These are phyloP conservation scores for Nymphalis c-album DNA, from an alignment of 2,888 invertebrate genomes.

Conservation along the genomic window DNA sequence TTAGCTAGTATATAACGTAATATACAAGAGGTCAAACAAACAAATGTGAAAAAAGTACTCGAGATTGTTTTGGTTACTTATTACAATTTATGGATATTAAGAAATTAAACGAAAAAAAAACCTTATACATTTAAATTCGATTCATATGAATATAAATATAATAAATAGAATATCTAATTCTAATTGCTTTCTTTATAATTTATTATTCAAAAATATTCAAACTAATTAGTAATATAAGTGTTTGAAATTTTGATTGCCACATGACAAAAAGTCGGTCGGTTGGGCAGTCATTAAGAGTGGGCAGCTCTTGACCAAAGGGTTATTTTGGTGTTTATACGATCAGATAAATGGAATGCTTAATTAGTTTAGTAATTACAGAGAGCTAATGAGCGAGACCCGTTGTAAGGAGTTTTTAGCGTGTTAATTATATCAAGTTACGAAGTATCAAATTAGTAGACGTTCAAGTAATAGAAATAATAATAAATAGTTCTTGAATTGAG, in stretches of 20 bases:
- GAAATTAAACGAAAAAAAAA: too few species aligned
- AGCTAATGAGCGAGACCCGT: constrained; percentile 32
- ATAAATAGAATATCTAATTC: too few species aligned
- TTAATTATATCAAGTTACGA: constrained; percentile 32
- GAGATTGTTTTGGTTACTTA: too few species aligned
- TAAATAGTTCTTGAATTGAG: neutral
- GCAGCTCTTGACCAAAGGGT: constrained; percentile 51
- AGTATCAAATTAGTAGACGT: constrained; percentile 27
- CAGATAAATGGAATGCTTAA: constrained; percentile 36
- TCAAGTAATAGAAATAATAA: constrained; percentile 20
- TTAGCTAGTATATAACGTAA: too few species aligned
- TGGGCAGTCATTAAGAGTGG: constrained; percentile 44
- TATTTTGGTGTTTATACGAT: constrained; percentile 37
- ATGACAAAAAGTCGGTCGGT: neutral
- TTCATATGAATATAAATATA: too few species aligned
- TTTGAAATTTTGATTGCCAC: neutral
- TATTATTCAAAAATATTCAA: neutral
- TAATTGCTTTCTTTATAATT: too few species aligned
- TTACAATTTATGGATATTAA: too few species aligned
- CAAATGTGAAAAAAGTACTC: too few species aligned
- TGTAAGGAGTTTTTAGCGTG: constrained; percentile 28
- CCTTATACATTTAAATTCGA: too few species aligned
- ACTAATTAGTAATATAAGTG: neutral
- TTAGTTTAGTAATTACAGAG: constrained; percentile 33
- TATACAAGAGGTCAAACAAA: too few species aligned